These are phyloP conservation scores for Andrena bucephala DNA, from an alignment of 2,888 invertebrate genomes.

Conservation along the genomic window DNA sequence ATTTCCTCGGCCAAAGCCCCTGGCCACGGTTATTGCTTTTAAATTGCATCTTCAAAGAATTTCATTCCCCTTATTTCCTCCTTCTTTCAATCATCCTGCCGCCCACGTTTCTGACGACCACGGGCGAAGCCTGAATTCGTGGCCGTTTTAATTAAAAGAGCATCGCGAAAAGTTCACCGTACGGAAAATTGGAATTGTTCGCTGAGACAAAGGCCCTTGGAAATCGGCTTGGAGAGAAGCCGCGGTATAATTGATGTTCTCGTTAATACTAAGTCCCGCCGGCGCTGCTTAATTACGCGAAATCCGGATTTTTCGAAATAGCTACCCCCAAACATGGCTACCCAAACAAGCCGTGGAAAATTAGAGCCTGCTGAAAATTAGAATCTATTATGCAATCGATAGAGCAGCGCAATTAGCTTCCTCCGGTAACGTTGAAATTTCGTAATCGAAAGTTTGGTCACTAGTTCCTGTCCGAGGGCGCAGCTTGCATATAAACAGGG, in stretches of 20 bases:
- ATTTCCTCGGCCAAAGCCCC: background rate
- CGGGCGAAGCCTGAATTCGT: background rate
- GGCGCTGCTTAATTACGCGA: background rate
- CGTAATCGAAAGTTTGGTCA: slow-evolving; percentile 3
- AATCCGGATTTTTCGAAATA: background rate
- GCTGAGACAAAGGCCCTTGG: background rate
- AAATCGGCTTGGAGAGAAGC: background rate
- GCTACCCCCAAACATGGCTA: background rate
- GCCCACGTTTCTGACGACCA: background rate
- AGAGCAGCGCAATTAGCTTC: slow-evolving; percentile 40
- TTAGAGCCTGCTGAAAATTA: background rate
- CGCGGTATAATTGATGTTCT: background rate
- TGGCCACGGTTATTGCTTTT: slow-evolving; percentile 27
- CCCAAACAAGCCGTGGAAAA: background rate
- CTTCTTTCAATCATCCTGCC: background rate
- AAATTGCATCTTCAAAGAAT: slow-evolving; percentile 30
- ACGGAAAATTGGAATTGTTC: slow-evolving; percentile 29
- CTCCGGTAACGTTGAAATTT: slow-evolving; percentile 42
- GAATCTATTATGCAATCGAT: slow-evolving; percentile 15
- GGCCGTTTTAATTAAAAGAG: slow-evolving; percentile 27
- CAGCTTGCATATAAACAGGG: slow-evolving; percentile 28
- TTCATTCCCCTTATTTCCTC: background rate
- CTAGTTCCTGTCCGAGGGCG: slow-evolving; percentile 32
- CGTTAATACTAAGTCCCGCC: background rate
- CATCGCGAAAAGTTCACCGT: slow-evolving; percentile 1